Evolutionary conservation across 2,888 invertebrate species (phyloP).

Genomic region (Malacosoma neustria): DNA sequence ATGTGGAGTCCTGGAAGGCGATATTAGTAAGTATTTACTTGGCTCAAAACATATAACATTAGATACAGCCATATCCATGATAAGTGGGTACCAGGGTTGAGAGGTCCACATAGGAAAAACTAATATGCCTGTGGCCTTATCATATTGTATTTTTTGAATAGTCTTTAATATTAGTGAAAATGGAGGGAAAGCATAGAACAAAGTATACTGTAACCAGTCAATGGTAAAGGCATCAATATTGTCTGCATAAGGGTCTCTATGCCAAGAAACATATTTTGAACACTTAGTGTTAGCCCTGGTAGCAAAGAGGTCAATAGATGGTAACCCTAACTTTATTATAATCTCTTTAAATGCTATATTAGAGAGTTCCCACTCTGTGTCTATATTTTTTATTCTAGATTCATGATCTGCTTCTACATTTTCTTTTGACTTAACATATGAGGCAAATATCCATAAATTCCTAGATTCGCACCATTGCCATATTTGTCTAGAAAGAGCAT

Average conservation of each 20-base stretch:
- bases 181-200: neutral
- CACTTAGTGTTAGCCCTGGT: slow-evolving; percentile 11
- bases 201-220: neutral
- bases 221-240: slow-evolving; percentile 10
- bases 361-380: slow-evolving; percentile 11
- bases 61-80: slow-evolving; percentile 7
- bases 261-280: slow-evolving; percentile 12
- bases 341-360: slow-evolving; percentile 7
- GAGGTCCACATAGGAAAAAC: slow-evolving; percentile 15
- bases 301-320: slow-evolving; percentile 13
- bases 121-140: slow-evolving; percentile 13
- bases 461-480: slow-evolving; percentile 11
- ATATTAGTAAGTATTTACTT: slow-evolving; percentile 10
- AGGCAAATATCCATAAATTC: slow-evolving; percentile 7
- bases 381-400: slow-evolving; percentile 7
- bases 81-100: slow-evolving; percentile 18
- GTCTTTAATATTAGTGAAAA: neutral
- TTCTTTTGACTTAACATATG: slow-evolving; percentile 5
- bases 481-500: slow-evolving; percentile 5
- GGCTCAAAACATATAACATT: slow-evolving; percentile 11
- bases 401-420: slow-evolving; percentile 9
- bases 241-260: slow-evolving; percentile 10
- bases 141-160: slow-evolving; percentile 4
- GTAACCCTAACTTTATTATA: slow-evolving; percentile 5
- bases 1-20: slow-evolving; percentile 15